Base-by-base conservation (phyloP, 2,113 vertebrate genomes). In the Peromyscus maniculatus region DNA sequence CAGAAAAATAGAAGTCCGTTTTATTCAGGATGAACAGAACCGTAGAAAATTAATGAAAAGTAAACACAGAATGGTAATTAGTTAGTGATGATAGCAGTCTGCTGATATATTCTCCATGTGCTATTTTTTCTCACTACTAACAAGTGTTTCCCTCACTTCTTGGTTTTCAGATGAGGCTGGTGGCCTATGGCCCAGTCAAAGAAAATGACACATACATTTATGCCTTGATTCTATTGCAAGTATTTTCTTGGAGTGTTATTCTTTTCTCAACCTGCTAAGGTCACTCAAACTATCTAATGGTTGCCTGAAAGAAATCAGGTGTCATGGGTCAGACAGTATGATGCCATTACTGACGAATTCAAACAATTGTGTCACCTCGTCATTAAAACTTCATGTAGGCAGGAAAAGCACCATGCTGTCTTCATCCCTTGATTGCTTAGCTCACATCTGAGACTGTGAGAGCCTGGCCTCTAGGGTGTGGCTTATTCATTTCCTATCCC, bases 11-110 rank as follows among this genome's bases (percentile, higher is more conserved):
- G 0, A 93, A 92, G 19, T 11, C 36, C 93, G 1, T 77, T 95
- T 88, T 97, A 93, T 92, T 82, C 55, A 82, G 64, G 92, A 89
- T 95, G 86, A 92, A 79, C 62, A 94, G 59, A 72, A 80, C 46
- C n/a, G 2, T 33, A 74, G 26, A 91, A 97, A 19, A 84, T 82
- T 95, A 95, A 94, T 91, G 49, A 52, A 72, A 97, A 91, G 64
- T 43, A 97, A 97, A 52, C 19, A 79, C 80, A 93, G n/a, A 84
- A 55, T 0, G 80, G 49, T 87, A 91, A 78, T 91, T 93, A 87
- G 84, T 66, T 55, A 92, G 24, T 0, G 1, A 39, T 28, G 13
- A n/a, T 83, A 64, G 33, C 6, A 7, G 88, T 43, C 71, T n/a
- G 6, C 59, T 28, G 67, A 62, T 64, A 31, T 1, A 75, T 66